A percentile compares a stretch with the other conserved stretches of the same genome.
These are phyloP conservation scores for Rhizoglyphus robini DNA, from an alignment of 1,140 invertebrate genomes.

Conservation along the genomic window DNA sequence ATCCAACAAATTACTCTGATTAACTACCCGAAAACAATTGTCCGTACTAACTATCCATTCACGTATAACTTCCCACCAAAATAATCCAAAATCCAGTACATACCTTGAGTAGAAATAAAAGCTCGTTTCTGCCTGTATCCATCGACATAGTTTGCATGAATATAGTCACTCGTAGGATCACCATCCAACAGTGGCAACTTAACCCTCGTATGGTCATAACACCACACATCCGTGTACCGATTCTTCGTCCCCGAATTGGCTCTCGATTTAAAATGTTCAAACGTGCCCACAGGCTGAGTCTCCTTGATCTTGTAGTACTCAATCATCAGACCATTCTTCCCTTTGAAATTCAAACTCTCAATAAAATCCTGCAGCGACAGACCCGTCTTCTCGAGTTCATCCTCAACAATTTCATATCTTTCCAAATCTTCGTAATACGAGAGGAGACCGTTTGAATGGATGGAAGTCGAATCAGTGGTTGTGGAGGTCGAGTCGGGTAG, in stretches of 20 bases:
- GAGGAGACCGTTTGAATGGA: too few relatives aligned
- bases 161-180: conserved; percentile 73
- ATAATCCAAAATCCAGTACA: too few relatives aligned
- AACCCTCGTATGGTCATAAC: conserved; percentile 86
- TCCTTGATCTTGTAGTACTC: conserved; percentile 63
- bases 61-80: too few relatives aligned
- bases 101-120: conserved; percentile 92
- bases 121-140: conserved; percentile 95
- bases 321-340: conserved; percentile 57
- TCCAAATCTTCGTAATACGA: background rate
- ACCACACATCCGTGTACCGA: conserved; percentile 87
- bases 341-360: conserved; percentile 53
- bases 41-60: too few relatives aligned
- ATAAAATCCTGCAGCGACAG: conserved; percentile 61
- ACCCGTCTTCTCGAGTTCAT: conserved; percentile 30
- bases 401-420: conserved; percentile 5
- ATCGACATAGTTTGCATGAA: conserved; percentile 96
- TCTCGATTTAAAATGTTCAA: conserved; percentile 44
- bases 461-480: too few relatives aligned
- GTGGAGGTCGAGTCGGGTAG: too few relatives aligned
- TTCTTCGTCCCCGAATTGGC: conserved; percentile 71
- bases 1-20: too few relatives aligned
- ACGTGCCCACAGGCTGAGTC: conserved; percentile 9
- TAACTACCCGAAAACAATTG: too few relatives aligned
- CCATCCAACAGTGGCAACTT: conserved; percentile 50